phyloP scores from a whole-genome alignment of 2,797 vertebrate genomes.

The Morus bassanus region DNA sequence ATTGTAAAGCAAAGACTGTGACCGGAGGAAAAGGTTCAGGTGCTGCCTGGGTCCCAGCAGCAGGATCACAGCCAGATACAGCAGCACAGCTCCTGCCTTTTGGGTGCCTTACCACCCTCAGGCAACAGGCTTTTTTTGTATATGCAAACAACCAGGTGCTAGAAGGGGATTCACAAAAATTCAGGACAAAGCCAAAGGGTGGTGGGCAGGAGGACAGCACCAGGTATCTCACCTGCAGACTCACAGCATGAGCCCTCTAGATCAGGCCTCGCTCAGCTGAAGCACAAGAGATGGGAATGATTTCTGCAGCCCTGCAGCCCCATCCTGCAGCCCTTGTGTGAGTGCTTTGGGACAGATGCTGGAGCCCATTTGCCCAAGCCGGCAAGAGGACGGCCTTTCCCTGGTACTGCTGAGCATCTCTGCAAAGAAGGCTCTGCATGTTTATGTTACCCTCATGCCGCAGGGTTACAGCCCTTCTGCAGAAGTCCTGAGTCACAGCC shows the following conservation, averaged over 20 bases:
- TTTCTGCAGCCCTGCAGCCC: neutral
- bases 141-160: neutral
- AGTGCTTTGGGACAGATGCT: neutral
- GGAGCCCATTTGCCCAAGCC: neutral
- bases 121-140: neutral
- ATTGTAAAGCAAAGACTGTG: neutral
- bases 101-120: neutral
- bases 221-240: neutral
- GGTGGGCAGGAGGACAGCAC: neutral
- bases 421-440: too few relatives aligned
- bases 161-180: neutral
- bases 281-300: neutral
- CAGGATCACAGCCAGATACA: rapidly evolving
- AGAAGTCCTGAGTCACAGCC: too few relatives aligned
- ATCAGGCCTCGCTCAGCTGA: neutral
- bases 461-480: too few relatives aligned
- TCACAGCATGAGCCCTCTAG: neutral
- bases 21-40: neutral
- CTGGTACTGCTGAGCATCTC: neutral
- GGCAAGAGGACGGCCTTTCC: neutral
- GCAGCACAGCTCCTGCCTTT: neutral
- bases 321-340: neutral
- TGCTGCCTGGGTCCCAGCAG: neutral
- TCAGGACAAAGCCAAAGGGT: neutral
- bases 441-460: too few relatives aligned